These are phyloP conservation scores for Coelinius sp. DNA, from an alignment of 2,888 invertebrate species.

Conservation along the genomic window DNA sequence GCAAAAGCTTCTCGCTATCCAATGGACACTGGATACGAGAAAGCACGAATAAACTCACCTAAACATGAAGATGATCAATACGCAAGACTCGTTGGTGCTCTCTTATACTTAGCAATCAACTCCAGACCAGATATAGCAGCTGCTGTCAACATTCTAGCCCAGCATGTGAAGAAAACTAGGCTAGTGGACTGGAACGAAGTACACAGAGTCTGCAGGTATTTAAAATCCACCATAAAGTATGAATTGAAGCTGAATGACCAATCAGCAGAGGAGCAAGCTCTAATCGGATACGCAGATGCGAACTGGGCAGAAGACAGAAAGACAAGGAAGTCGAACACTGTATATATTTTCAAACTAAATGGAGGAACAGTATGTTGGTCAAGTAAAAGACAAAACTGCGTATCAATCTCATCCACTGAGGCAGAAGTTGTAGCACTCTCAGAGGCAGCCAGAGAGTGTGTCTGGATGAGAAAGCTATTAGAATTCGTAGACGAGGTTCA, in stretches of 20 bases:
- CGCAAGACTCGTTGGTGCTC: slow-evolving; percentile 4
- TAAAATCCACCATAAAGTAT: slow-evolving; percentile 8
- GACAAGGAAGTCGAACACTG: neutral
- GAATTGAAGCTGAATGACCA: slow-evolving; percentile 1
- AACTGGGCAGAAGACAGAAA: slow-evolving; percentile 28
- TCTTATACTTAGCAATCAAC: slow-evolving; percentile 25
- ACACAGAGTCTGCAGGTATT: slow-evolving; percentile 24
- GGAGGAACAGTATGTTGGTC: neutral
- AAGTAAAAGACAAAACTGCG: neutral
- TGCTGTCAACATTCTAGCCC: slow-evolving; percentile 18
- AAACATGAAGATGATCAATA: slow-evolving; percentile 19
- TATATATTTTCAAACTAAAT: neutral
- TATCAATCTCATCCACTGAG: neutral
- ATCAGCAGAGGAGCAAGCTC: neutral
- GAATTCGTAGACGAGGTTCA: neutral
- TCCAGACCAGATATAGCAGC: slow-evolving; percentile 30
- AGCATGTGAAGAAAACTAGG: neutral
- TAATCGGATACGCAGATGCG: slow-evolving; percentile 24
- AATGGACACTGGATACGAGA: neutral
- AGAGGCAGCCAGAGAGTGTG: neutral
- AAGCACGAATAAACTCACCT: neutral
- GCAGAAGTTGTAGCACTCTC: neutral
- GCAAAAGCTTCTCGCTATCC: neutral
- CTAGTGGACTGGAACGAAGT: slow-evolving; percentile 27
- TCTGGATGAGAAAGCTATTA: neutral